Conservation (phyloP, 2,888 invertebrate species). For the Lithophane socia region DNA sequence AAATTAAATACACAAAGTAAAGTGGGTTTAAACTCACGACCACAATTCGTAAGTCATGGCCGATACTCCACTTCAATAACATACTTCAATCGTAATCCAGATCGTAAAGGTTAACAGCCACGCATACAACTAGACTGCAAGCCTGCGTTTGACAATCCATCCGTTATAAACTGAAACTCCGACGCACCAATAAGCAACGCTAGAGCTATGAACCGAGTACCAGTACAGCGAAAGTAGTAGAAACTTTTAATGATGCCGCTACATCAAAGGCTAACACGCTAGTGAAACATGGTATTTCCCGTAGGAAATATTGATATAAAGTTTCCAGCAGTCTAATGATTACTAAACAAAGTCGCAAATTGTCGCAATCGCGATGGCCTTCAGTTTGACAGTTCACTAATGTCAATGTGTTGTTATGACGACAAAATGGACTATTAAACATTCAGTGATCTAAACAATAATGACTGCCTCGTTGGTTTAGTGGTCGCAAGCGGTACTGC, state of each 20-base stretch:
- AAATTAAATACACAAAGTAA: too few relatives aligned
- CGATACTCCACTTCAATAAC: not conserved
- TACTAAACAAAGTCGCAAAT: not conserved
- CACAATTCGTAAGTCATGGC: too few relatives aligned
- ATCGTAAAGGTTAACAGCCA: not conserved
- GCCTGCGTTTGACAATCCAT: slow-evolving; percentile 6
- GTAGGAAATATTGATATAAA: slow-evolving; percentile 15
- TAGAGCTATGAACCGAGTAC: not conserved
- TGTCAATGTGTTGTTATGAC: not conserved
- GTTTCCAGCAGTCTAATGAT: not conserved
- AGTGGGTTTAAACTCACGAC: too few relatives aligned
- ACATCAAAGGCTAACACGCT: slow-evolving; percentile 36
- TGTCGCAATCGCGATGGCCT: not conserved
- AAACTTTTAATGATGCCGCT: slow-evolving; percentile 46
- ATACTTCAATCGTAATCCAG: not conserved
- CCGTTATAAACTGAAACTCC: not conserved
- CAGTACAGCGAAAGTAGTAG: slow-evolving; percentile 1
- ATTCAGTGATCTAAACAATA: not conserved
- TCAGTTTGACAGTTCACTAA: not conserved
- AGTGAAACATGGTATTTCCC: slow-evolving; percentile 9
- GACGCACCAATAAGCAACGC: slow-evolving; percentile 10
- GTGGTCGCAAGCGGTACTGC: too few relatives aligned
- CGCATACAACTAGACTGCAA: not conserved
- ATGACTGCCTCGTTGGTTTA: not conserved
- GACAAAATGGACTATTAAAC: not conserved